These are phyloP conservation scores for Atta colombica DNA, from an alignment of 1,140 invertebrate species.

Conservation along the genomic window DNA sequence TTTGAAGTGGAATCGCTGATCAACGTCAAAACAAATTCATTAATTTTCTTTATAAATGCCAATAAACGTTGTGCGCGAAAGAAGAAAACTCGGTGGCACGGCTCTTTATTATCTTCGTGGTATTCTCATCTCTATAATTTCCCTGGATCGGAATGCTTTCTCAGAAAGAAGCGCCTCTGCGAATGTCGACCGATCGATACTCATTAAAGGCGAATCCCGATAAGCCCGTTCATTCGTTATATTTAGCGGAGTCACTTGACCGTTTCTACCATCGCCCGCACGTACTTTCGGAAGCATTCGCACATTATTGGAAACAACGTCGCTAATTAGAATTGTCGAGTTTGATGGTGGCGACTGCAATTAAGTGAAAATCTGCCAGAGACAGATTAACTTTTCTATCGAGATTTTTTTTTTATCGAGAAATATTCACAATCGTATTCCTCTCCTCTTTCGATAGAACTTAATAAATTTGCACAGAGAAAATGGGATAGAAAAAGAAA, in stretches of 20 bases:
- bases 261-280: constrained; percentile 1
- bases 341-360: background rate
- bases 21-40: constrained; percentile 51
- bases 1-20: constrained; percentile 43
- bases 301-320: constrained; percentile 24
- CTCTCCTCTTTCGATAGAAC: background rate
- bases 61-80: constrained; percentile 13
- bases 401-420: background rate
- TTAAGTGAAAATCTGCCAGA: background rate
- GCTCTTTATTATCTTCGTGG: constrained; percentile 56
- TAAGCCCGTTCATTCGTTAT: constrained; percentile 56
- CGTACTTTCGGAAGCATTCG: constrained; percentile 28
- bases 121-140: constrained; percentile 48
- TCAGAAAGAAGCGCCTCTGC: constrained; percentile 1
- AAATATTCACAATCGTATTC: background rate
- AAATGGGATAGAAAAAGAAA: background rate
- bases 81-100: background rate
- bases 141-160: background rate
- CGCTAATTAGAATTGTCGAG: constrained; percentile 36
- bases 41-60: constrained; percentile 51
- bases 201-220: constrained; percentile 60
- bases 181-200: constrained; percentile 53
- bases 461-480: background rate
- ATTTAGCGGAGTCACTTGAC: constrained; percentile 57
- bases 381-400: background rate